These are phyloP conservation scores for Nylanderia fulva DNA, from an alignment of 1,140 invertebrate genomes.

Conservation along the genomic window DNA sequence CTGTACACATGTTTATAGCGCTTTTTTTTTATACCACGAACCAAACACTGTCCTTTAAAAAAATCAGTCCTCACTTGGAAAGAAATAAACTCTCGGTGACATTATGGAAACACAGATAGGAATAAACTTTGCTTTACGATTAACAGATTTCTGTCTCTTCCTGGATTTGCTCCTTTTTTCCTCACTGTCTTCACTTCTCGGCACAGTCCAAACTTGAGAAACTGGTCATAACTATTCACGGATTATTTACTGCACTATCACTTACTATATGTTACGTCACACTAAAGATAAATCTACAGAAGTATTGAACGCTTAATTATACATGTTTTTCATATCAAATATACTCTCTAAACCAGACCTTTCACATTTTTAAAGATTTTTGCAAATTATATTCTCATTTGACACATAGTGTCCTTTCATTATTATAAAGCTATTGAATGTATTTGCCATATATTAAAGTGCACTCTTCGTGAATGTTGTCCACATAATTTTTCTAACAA, in stretches of 20 bases:
- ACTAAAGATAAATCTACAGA: conserved; percentile 73
- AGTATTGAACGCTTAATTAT: conserved; percentile 63
- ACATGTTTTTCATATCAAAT: conserved; percentile 67
- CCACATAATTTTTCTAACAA: background rate
- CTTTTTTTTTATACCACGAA: conserved; percentile 76
- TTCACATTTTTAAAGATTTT: conserved; percentile 75
- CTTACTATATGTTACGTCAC: conserved; percentile 75
- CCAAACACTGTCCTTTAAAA: conserved; percentile 80
- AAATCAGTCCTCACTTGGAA: conserved; percentile 66
- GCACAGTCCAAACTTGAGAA: conserved; percentile 66
- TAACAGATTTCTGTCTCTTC: conserved; percentile 48
- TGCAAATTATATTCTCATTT: conserved; percentile 31
- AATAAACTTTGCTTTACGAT: conserved; percentile 35
- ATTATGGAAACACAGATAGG: conserved; percentile 58
- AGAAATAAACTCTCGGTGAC: conserved; percentile 43
- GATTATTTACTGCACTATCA: conserved; percentile 76
- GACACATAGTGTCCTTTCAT: conserved; percentile 42
- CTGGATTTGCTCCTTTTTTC: conserved; percentile 37
- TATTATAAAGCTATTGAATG: background rate
- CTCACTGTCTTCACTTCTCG: conserved; percentile 70
- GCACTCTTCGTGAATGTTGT: background rate
- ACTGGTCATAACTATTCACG: conserved; percentile 72
- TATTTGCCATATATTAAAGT: conserved; percentile 32
- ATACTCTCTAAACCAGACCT: conserved; percentile 73
- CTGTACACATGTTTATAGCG: conserved; percentile 82